Base-by-base conservation (phyloP, 1,140 invertebrate species). In the Leptopilina clavipes region DNA sequence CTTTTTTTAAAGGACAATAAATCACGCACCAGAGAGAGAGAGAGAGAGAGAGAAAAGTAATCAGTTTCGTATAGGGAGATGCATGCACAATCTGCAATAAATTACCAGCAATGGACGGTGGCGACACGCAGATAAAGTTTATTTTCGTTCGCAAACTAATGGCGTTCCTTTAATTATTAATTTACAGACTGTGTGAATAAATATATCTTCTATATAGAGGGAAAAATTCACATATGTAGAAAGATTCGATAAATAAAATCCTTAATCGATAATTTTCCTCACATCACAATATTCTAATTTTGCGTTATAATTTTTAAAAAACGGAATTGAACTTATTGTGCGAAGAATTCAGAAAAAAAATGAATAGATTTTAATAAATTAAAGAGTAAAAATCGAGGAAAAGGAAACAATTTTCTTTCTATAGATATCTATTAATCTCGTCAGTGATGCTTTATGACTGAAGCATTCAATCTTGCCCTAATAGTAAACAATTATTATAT, bases 61-160 rank as follows among this genome's bases (percentile, higher is more conserved):
- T 65, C 59, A 65, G 59, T 65, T 65, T 65, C 25, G 59, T 31
- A 31, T 31, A 65, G 59, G 25, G 59, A 65, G 59, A 65, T 65
- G 22, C 25, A 37, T 22, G 5, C 5, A 65, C 59, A 65, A 65
- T 65, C 59, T 65, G 59, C 22, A 25, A 65, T 65, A 65, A 65
- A 65, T 65, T 31, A 65, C 22, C 59, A 31, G 12, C 59, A 31
- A 5, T 65, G 59, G 59, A 65, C 59, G 59, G 12, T 65, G 59
- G 59, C 59, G 59, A 65, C 59, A 65, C n/a, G n/a, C 59, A 65
- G 59, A 65, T 65, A 65, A 65, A 65, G 59, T 65, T 65, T 65
- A 65, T 65, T 65, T 65, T 65, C 25, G 59, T 65, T 5, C 59
- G 59, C 59, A 52, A 45, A 31, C 59, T 65, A 65, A 65, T 65